Conservation (phyloP, 2,113 vertebrate genomes). For the Accipiter cooperii region DNA sequence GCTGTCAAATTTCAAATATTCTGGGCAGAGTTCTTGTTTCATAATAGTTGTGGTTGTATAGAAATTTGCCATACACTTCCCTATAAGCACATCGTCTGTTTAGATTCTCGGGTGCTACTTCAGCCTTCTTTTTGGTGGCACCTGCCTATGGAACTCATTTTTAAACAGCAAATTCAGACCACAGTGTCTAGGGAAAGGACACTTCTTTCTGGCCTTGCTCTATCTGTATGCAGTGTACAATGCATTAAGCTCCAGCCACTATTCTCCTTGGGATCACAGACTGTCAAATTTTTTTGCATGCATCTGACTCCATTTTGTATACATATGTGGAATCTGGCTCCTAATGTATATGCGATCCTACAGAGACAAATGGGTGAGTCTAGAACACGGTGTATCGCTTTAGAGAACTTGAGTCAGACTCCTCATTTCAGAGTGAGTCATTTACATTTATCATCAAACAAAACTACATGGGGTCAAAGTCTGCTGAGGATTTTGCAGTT, state of each 20-base stretch:
- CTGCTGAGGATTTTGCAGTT: background rate
- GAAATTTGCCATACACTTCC: background rate
- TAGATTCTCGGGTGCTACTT: background rate
- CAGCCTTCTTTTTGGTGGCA: background rate
- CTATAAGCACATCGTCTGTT: background rate
- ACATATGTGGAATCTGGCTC: background rate
- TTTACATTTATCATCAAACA: slow-evolving; percentile 42
- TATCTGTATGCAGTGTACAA: background rate
- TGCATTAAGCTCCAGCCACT: background rate
- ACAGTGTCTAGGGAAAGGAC: background rate
- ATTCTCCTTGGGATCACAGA: background rate
- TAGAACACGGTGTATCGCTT: slow-evolving; percentile 15
- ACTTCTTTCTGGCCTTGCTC: background rate
- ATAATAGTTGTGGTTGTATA: background rate
- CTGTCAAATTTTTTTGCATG: background rate
- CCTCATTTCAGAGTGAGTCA: slow-evolving; percentile 31
- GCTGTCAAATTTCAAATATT: background rate
- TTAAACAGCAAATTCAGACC: background rate
- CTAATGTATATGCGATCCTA: background rate
- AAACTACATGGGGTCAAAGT: slow-evolving; percentile 6
- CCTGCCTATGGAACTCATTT: background rate
- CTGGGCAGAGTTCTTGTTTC: background rate
- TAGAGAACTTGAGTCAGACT: slow-evolving; percentile 45
- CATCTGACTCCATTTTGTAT: background rate
- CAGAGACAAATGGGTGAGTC: background rate